phyloP scores from a whole-genome alignment of 2,888 invertebrate species.

The Lithophane socia region DNA sequence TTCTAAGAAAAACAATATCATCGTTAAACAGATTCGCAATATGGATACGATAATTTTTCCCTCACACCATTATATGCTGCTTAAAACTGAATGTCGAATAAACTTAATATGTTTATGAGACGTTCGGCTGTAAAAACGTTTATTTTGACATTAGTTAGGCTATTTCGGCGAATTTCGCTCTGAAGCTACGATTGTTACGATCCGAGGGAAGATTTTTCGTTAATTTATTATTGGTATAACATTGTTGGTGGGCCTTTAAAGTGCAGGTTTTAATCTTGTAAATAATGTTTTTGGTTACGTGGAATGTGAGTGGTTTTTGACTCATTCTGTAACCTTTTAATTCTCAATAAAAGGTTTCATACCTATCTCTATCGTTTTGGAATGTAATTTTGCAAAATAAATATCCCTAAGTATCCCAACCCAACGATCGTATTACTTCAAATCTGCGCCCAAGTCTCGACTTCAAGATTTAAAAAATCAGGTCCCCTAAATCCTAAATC shows the following conservation, averaged over 20 bases:
- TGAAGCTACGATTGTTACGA: slow-evolving; percentile 75
- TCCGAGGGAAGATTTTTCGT: slow-evolving; percentile 64
- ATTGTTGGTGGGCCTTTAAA: slow-evolving; percentile 52
- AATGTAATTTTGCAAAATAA: neutral
- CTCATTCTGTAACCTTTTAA: slow-evolving; percentile 25
- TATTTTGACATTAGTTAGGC: slow-evolving; percentile 76
- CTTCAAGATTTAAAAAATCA: neutral
- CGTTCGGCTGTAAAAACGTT: slow-evolving; percentile 77
- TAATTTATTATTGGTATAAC: slow-evolving; percentile 62
- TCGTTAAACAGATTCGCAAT: slow-evolving; percentile 63
- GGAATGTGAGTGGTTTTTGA: slow-evolving; percentile 40
- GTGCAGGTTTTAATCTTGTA: slow-evolving; percentile 36
- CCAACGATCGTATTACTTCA: neutral
- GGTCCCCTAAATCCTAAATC: neutral
- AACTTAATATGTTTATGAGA: slow-evolving; percentile 86
- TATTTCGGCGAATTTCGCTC: slow-evolving; percentile 77
- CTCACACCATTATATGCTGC: slow-evolving; percentile 65
- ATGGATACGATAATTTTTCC: slow-evolving; percentile 71
- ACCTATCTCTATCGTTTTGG: neutral
- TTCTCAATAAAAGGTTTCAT: neutral
- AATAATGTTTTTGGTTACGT: slow-evolving; percentile 16
- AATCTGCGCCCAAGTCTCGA: neutral
- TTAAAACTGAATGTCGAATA: slow-evolving; percentile 82
- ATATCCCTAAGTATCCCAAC: neutral
- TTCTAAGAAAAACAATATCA: slow-evolving; percentile 71